Conservation (phyloP, 1,140 invertebrate genomes). For the Heliconius himera region DNA sequence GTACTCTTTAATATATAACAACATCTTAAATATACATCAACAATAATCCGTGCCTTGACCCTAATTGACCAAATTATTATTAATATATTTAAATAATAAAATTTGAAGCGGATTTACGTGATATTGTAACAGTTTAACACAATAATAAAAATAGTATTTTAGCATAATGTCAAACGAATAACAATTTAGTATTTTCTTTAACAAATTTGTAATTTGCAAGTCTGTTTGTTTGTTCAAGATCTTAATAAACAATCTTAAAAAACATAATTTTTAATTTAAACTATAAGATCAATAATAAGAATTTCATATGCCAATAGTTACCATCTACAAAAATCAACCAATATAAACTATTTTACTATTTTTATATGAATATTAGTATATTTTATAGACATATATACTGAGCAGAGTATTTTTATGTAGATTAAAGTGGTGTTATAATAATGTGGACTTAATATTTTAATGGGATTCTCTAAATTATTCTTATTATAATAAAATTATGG, state of each 20-base stretch:
- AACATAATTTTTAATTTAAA: too few species aligned
- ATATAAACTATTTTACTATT: neutral
- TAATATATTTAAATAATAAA: neutral
- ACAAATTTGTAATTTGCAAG: too few species aligned
- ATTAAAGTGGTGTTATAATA: too few species aligned
- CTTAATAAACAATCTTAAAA: neutral
- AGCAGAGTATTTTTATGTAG: neutral
- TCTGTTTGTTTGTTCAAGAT: too few species aligned
- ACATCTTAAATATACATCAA: neutral
- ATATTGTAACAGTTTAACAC: too few species aligned
- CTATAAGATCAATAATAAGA: neutral
- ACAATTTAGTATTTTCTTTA: too few species aligned
- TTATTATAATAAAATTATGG: too few species aligned
- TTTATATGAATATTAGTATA: neutral
- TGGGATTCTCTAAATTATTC: too few species aligned
- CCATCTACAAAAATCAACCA: neutral
- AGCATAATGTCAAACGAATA: too few species aligned
- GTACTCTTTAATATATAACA: neutral
- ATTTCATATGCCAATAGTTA: neutral
- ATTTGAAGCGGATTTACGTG: neutral
- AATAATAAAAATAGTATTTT: too few species aligned
- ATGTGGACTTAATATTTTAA: too few species aligned
- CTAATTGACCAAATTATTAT: neutral
- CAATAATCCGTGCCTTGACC: neutral
- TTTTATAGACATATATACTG: neutral